Percentiles rank a stretch among this genome's conserved stretches.
Conservation (phyloP, 2,797 vertebrate species). For the Phataginus tetradactyla region DNA sequence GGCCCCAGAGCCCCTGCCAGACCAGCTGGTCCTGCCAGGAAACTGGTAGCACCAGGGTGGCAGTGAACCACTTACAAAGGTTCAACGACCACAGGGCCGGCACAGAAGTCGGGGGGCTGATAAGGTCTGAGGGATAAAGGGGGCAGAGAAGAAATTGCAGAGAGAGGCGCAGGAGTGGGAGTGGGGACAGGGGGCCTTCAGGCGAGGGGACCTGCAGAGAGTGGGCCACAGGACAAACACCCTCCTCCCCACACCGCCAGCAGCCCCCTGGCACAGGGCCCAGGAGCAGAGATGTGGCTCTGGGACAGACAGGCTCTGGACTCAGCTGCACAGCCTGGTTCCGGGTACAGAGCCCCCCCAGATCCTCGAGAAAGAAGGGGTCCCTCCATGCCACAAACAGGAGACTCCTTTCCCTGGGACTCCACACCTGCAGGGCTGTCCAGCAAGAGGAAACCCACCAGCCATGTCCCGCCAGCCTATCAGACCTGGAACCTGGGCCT, state of each 20-base stretch:
- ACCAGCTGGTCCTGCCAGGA: not conserved
- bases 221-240: not conserved
- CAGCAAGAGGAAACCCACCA: not conserved
- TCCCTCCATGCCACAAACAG: too few species aligned
- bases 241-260: rapidly evolving
- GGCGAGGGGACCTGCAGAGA: not conserved
- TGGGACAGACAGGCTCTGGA: not conserved
- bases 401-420: not conserved
- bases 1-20: not conserved
- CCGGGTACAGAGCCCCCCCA: not conserved
- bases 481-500: not conserved
- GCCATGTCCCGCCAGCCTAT: not conserved
- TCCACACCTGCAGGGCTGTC: too few species aligned
- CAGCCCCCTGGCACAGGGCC: too few species aligned
- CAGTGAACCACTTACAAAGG: not conserved
- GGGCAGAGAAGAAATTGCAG: not conserved
- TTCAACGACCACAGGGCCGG: not conserved
- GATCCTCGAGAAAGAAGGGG: too few species aligned
- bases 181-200: not conserved
- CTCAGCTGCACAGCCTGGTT: not conserved
- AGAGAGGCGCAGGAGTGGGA: not conserved
- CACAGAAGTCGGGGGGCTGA: not conserved
- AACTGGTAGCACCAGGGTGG: not conserved
- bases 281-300: too few species aligned
- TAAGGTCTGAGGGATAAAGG: too few species aligned